These are phyloP conservation scores for Sturnira hondurensis DNA, from an alignment of 2,113 vertebrate species.

Conservation along the genomic window DNA sequence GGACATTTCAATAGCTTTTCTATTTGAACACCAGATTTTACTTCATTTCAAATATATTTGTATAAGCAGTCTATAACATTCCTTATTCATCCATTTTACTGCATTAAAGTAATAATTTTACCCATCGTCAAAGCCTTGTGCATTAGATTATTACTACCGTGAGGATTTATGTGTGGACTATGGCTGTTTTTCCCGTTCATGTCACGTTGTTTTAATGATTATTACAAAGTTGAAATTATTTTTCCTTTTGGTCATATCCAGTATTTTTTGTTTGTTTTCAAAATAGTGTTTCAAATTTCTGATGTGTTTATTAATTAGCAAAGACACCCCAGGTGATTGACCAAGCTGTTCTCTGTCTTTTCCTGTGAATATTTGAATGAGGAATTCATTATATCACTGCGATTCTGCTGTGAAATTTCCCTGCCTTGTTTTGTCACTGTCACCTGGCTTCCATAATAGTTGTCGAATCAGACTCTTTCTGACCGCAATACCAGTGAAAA, in stretches of 20 bases:
- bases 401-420: background rate
- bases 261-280: slow-evolving; percentile 22
- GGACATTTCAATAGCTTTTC: slow-evolving; percentile 71
- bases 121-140: slow-evolving; percentile 38
- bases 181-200: slow-evolving; percentile 17
- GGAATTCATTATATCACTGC: background rate
- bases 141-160: slow-evolving; percentile 29
- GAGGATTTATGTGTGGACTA: background rate
- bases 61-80: slow-evolving; percentile 53
- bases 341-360: background rate
- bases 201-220: slow-evolving; percentile 51
- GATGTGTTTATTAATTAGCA: background rate
- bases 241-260: background rate
- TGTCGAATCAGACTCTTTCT: background rate
- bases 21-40: slow-evolving; percentile 66
- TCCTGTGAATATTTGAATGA: background rate
- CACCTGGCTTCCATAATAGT: background rate
- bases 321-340: background rate
- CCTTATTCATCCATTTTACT: slow-evolving; percentile 42
- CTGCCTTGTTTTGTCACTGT: background rate
- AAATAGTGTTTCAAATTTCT: background rate
- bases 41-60: slow-evolving; percentile 67
- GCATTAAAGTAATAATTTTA: slow-evolving; percentile 51
- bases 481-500: background rate
- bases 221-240: background rate